Conservation (phyloP, 2,113 vertebrate genomes). For the Alligator mississippiensis region DNA sequence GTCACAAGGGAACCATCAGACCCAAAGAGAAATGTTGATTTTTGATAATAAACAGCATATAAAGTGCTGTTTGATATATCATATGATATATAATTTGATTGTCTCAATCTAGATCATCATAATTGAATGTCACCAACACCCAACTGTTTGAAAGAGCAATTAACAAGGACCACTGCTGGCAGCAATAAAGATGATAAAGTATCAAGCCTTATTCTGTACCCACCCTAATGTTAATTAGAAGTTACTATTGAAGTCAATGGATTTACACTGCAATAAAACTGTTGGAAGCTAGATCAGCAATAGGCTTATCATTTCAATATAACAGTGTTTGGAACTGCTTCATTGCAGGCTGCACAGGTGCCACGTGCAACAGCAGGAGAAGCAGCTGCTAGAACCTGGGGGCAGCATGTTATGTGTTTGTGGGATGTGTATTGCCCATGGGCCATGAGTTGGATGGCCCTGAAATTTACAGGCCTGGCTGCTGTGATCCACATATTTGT, state of each 20-base stretch:
- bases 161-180: slow-evolving; percentile 30
- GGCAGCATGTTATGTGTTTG: background rate
- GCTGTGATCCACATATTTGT: background rate
- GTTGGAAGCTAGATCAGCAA: background rate
- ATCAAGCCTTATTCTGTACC: background rate
- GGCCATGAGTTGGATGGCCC: background rate
- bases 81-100: background rate
- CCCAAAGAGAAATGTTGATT: background rate
- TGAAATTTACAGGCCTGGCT: background rate
- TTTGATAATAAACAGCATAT: background rate
- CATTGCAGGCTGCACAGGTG: background rate
- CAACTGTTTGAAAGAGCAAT: slow-evolving; percentile 47
- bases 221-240: background rate
- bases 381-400: no score
- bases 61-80: background rate
- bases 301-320: background rate
- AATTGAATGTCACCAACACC: slow-evolving; percentile 13
- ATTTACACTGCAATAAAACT: slow-evolving; percentile 23
- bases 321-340: slow-evolving; percentile 50
- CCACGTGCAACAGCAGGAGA: no score
- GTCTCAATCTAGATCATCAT: background rate
- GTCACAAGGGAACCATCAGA: background rate
- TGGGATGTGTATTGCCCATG: background rate
- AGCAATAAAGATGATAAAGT: slow-evolving; percentile 30
- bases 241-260: background rate